phyloP scores from a whole-genome alignment of 2,797 vertebrate species.

The Manis javanica region DNA sequence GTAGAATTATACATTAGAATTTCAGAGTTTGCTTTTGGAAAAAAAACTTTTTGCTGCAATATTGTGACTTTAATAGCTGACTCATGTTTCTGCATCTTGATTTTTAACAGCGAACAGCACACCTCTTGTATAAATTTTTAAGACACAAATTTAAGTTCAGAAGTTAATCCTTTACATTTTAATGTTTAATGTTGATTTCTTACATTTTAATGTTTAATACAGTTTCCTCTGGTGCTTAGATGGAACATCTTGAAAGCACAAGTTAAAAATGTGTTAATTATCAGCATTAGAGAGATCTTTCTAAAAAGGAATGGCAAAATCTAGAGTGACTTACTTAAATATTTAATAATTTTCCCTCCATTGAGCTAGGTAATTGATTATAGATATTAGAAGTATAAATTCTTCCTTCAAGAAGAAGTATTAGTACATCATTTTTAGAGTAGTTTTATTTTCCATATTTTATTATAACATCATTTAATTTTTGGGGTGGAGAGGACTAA shows the following conservation, averaged over 20 bases:
- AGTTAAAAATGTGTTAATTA: constrained; percentile 36
- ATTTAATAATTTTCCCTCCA: constrained; percentile 19
- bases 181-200: constrained; percentile 12
- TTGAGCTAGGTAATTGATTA: neutral
- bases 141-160: neutral
- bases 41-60: neutral
- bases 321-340: constrained; percentile 45
- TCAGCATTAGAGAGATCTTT: neutral
- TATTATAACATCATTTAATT: constrained; percentile 41
- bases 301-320: constrained; percentile 14
- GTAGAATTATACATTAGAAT: constrained; percentile 6
- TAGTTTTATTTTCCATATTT: constrained; percentile 12
- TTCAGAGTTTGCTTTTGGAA: constrained; percentile 19
- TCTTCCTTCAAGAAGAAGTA: neutral
- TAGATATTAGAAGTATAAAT: neutral
- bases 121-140: constrained; percentile 31
- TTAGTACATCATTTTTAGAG: neutral
- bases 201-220: constrained; percentile 69
- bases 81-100: constrained; percentile 33
- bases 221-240: constrained; percentile 61
- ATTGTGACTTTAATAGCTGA: constrained; percentile 11
- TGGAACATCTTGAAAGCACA: constrained; percentile 58
- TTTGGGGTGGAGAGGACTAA: neutral
- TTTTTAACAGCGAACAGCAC: constrained; percentile 56
- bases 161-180: constrained; percentile 36